These are phyloP conservation scores for Valencia hispanica DNA, from an alignment of 2,797 vertebrate species.

Conservation along the genomic window DNA sequence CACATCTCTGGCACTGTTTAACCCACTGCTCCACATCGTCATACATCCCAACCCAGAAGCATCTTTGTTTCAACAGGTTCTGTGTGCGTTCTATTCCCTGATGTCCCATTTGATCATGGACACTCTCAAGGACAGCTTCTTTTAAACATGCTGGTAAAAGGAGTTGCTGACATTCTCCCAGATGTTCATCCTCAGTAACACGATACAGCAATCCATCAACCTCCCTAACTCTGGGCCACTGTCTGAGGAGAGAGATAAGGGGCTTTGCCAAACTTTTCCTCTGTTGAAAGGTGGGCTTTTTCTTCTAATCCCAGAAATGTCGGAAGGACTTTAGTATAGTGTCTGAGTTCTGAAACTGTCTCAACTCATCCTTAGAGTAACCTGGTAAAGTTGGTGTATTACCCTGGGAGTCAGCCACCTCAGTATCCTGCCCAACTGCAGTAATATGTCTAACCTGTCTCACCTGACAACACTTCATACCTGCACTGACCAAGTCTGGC, in stretches of 20 bases:
- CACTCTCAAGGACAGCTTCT: not conserved
- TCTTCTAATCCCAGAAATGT: not conserved
- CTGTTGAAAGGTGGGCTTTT: not conserved
- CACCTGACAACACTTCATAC: not conserved
- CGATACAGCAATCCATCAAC: not conserved
- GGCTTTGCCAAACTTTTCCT: not conserved
- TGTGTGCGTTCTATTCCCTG: not conserved
- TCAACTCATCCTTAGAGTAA: constrained; percentile 5
- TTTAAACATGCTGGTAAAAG: not conserved
- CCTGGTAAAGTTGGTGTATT: constrained; percentile 13
- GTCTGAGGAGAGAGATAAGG: constrained; percentile 5
- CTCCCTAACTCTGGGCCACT: not conserved
- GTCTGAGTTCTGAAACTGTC: not conserved
- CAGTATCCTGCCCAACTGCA: fast-evolving
- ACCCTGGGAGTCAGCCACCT: not conserved
- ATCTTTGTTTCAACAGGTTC: not conserved
- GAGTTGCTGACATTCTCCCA: not conserved
- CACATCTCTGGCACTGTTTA: not conserved
- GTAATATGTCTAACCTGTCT: not conserved
- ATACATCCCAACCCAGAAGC: not conserved
- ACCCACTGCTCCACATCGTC: constrained; percentile 3
- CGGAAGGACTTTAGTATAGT: not conserved
- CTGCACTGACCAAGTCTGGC: not conserved
- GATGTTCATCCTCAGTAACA: not conserved
- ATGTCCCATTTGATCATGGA: not conserved